Conservation (phyloP, 2,797 vertebrate species). For the Lutjanus campechanus region DNA sequence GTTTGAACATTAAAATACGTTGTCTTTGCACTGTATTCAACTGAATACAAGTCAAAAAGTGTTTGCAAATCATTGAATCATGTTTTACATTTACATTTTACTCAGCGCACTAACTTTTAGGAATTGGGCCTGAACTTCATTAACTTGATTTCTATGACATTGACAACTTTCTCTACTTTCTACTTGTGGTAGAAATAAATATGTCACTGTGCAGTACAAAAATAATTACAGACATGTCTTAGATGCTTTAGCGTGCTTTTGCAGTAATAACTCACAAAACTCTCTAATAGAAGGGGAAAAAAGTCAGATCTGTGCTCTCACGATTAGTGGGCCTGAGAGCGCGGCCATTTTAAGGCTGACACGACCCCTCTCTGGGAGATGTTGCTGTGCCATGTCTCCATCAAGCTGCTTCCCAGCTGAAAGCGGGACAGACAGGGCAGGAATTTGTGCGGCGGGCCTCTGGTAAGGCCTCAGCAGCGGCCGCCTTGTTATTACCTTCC, state of each 20-base stretch:
- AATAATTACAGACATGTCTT: not conserved
- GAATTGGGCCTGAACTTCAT: not conserved
- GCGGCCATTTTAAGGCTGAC: constrained; percentile 43
- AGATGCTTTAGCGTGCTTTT: not conserved
- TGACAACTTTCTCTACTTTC: not conserved
- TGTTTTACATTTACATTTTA: too few relatives aligned
- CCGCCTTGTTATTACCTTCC: constrained; percentile 83
- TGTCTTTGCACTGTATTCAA: too few relatives aligned
- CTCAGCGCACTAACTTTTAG: too few relatives aligned
- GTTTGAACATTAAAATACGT: too few relatives aligned
- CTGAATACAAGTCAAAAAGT: too few relatives aligned
- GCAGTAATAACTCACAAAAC: constrained; percentile 16
- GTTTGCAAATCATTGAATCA: too few relatives aligned
- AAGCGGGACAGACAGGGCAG: constrained; percentile 56
- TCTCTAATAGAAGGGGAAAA: not conserved
- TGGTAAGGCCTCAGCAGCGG: constrained; percentile 59
- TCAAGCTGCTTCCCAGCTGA: constrained; percentile 56
- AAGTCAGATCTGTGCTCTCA: not conserved
- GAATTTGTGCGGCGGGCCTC: constrained; percentile 66
- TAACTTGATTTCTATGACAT: not conserved
- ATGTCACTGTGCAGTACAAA: not conserved
- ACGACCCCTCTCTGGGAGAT: constrained; percentile 46
- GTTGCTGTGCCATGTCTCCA: constrained; percentile 33
- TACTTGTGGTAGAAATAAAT: constrained; percentile 10
- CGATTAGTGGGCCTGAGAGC: constrained; percentile 16